Evolutionary conservation across 2,888 invertebrate species (phyloP).

Genomic region (Beris chalybata): DNA sequence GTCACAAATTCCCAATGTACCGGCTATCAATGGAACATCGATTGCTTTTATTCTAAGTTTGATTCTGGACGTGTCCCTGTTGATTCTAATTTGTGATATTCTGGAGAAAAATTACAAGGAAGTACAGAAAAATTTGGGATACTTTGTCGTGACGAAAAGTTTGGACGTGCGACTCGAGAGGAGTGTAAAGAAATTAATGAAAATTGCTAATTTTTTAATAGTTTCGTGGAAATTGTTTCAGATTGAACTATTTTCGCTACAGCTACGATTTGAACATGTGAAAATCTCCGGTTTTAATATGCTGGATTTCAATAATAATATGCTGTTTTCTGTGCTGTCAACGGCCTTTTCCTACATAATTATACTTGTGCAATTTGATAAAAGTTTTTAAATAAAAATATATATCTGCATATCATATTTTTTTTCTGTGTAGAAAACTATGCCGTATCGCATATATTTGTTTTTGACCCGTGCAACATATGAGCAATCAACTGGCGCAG

Average conservation of each 20-base stretch:
- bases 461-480: too few relatives aligned
- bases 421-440: too few relatives aligned
- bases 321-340: slow-evolving; percentile 27
- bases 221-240: slow-evolving; percentile 9
- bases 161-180: slow-evolving; percentile 34
- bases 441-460: too few relatives aligned
- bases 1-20: background rate
- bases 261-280: slow-evolving; percentile 22
- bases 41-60: slow-evolving; percentile 28
- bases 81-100: slow-evolving; percentile 38
- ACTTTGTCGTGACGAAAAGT: slow-evolving; percentile 2
- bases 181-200: slow-evolving; percentile 16
- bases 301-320: slow-evolving; percentile 33
- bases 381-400: background rate
- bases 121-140: slow-evolving; percentile 33
- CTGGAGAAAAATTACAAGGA: slow-evolving; percentile 22
- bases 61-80: slow-evolving; percentile 40
- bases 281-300: slow-evolving; percentile 34
- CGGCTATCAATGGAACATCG: too few relatives aligned
- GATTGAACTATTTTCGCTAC: slow-evolving; percentile 35
- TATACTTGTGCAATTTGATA: slow-evolving; percentile 24
- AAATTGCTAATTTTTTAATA: slow-evolving; percentile 1
- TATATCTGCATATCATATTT: too few relatives aligned
- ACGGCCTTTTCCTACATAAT: slow-evolving; percentile 23
- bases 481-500: too few relatives aligned